Evolutionary conservation across 1,140 invertebrate species (phyloP).

Genomic region (Trinorchestia longiramus): DNA sequence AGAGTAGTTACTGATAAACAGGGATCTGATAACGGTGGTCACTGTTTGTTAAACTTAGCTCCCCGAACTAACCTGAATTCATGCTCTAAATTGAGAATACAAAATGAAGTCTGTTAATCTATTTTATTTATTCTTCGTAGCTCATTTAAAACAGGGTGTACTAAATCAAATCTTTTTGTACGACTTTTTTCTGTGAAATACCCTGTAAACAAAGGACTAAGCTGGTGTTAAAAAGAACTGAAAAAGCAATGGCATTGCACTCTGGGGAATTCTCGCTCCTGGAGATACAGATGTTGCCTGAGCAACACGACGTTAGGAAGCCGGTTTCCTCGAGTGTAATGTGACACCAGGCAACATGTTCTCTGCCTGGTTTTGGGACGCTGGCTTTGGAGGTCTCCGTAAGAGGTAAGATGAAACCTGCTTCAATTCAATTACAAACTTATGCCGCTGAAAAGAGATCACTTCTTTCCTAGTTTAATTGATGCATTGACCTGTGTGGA

Average conservation of each 20-base stretch:
- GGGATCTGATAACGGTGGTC: too few species aligned
- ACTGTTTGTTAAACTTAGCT: neutral
- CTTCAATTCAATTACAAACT: neutral
- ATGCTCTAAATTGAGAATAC: neutral
- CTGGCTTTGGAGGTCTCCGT: constrained; percentile 15
- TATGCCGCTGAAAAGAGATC: neutral
- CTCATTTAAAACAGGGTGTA: neutral
- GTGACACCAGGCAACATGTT: constrained; percentile 5
- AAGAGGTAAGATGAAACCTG: neutral
- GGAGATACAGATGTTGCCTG: neutral
- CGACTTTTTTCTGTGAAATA: neutral
- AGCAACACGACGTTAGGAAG: neutral
- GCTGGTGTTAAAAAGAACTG: neutral
- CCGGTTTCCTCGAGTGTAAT: neutral
- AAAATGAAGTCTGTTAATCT: neutral
- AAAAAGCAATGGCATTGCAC: neutral
- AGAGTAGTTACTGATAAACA: neutral
- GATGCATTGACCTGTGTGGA: too few species aligned
- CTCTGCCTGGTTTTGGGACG: constrained; percentile 33
- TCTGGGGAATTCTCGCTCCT: neutral
- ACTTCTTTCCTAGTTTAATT: too few species aligned
- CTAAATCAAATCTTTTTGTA: neutral
- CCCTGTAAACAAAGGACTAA: neutral
- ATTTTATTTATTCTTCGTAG: neutral
- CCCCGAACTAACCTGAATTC: neutral